Percentiles rank a stretch among this genome's conserved stretches.
These are phyloP conservation scores for Psophia crepitans DNA, from an alignment of 2,113 vertebrate species.

Conservation along the genomic window DNA sequence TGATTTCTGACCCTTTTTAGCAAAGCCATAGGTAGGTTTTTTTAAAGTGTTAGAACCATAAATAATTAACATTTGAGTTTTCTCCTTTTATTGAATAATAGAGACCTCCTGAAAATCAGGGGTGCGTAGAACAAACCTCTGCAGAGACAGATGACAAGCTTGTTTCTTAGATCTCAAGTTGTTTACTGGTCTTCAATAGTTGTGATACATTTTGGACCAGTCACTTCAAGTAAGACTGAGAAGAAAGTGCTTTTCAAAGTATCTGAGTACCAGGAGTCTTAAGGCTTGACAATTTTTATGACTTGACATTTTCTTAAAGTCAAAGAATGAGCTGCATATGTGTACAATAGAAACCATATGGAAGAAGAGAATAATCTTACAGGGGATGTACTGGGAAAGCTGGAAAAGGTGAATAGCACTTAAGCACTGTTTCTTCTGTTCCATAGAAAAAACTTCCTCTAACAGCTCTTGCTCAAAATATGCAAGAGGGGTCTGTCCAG, in stretches of 20 bases:
- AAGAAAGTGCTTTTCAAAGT: background rate
- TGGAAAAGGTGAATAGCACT: background rate
- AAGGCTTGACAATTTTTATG: background rate
- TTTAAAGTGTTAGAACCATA: background rate
- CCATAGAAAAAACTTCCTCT: conserved; percentile 93
- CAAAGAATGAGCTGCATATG: background rate
- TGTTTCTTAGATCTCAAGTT: background rate
- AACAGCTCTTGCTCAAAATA: conserved; percentile 89
- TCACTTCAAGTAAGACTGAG: background rate
- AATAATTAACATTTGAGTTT: background rate
- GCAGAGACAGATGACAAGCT: background rate
- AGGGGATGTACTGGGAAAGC: background rate
- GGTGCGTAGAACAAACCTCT: background rate
- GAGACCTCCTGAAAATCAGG: background rate
- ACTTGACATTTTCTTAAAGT: background rate
- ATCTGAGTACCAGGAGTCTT: background rate
- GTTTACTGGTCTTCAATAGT: background rate
- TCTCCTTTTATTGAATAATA: background rate
- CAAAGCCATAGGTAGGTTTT: background rate
- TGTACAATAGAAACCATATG: background rate
- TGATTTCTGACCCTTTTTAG: background rate
- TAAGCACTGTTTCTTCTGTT: conserved; percentile 11
- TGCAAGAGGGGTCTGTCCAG: conserved; percentile 89
- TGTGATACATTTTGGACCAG: background rate
- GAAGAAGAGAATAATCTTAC: background rate